These are phyloP conservation scores for Apamea anceps DNA, from an alignment of 2,888 invertebrate species.

Conservation along the genomic window DNA sequence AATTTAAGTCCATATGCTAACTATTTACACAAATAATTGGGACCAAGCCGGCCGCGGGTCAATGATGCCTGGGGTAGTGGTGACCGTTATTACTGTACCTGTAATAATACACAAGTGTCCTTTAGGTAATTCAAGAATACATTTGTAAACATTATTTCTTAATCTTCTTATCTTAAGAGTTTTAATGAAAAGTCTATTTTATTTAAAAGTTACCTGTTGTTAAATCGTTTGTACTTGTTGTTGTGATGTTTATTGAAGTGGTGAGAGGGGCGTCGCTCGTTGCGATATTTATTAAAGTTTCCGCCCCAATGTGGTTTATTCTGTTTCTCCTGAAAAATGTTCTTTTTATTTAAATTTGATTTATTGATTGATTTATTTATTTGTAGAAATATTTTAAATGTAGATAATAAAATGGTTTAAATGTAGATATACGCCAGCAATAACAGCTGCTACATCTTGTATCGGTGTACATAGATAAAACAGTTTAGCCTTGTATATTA, in stretches of 20 bases:
- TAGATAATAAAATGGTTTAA: background rate
- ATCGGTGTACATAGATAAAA: background rate
- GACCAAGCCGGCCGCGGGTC: conserved; percentile 79
- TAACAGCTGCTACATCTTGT: background rate
- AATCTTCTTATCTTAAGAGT: background rate
- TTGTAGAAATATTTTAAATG: no score
- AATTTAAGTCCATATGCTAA: conserved; percentile 79
- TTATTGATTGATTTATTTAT: no score
- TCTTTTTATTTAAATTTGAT: no score
- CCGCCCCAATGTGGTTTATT: conserved; percentile 86
- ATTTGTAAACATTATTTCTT: background rate
- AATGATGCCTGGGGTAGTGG: conserved; percentile 87
- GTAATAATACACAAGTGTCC: conserved; percentile 40
- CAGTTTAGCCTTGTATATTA: background rate
- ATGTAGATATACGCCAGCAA: background rate
- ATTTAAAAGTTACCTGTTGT: conserved; percentile 76
- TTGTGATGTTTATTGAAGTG: conserved; percentile 85
- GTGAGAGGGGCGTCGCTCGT: conserved; percentile 83
- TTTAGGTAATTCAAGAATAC: background rate
- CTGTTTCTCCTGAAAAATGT: conserved; percentile 81
- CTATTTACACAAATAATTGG: conserved; percentile 77
- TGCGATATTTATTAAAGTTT: conserved; percentile 84
- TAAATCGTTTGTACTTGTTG: conserved; percentile 87
- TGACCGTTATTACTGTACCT: conserved; percentile 86
- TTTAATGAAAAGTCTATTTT: background rate